phyloP scores from a whole-genome alignment of 2,888 invertebrate genomes.

The Phyto melanocephala region DNA sequence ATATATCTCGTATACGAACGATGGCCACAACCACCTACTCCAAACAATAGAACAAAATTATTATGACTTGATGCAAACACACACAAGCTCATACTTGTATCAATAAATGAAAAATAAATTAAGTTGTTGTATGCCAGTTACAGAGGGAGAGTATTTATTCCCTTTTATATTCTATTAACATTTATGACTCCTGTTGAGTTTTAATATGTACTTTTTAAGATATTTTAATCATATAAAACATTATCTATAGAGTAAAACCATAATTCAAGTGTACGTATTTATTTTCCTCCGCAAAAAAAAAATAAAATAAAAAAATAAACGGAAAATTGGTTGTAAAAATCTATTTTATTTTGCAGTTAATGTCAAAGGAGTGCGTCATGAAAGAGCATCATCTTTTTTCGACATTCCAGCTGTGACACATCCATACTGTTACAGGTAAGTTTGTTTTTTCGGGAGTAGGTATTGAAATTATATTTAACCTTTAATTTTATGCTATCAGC shows the following conservation, averaged over 20 bases:
- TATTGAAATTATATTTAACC: slow-evolving; percentile 26
- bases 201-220: slow-evolving; percentile 68
- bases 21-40: neutral
- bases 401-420: slow-evolving; percentile 79
- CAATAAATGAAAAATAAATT: slow-evolving; percentile 36
- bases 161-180: neutral
- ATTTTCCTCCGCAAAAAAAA: neutral
- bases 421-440: slow-evolving; percentile 79
- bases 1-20: neutral
- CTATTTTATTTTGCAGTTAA: slow-evolving; percentile 72
- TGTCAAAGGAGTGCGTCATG: slow-evolving; percentile 79
- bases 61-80: slow-evolving; percentile 3
- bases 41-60: slow-evolving; percentile 16
- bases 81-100: neutral
- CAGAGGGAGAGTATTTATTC: neutral
- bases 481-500: slow-evolving; percentile 24
- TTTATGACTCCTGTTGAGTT: slow-evolving; percentile 70
- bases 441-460: neutral
- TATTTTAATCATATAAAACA: slow-evolving; percentile 25
- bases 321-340: slow-evolving; percentile 31
- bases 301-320: slow-evolving; percentile 24
- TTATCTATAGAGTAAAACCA: slow-evolving; percentile 27
- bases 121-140: neutral
- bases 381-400: slow-evolving; percentile 79
- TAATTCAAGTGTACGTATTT: neutral